Evolutionary conservation across 2,113 vertebrate genomes (phyloP), one percentile per base, ranked within the genome.

Genomic region (Argyrosomus japonicus): DNA sequence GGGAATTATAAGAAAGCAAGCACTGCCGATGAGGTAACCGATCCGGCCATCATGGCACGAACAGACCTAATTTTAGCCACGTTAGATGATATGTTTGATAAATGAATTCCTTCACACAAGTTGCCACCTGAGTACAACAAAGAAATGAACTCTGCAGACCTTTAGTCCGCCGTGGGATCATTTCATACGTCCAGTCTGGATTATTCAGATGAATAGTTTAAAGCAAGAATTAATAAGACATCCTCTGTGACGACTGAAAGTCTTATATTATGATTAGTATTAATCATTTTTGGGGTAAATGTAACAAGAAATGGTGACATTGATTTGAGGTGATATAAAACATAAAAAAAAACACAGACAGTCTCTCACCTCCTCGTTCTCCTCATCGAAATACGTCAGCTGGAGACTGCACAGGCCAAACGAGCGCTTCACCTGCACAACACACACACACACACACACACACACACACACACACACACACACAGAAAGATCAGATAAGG

Each of bases 341-440:
- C 11, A 27, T 21, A 4, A 51, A 36, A 58, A 27, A 6, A 27
- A 15, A 3, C 29, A 71, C 11, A 50, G 25, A 53, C 11, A 48
- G 53, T 13, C n/a, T n/a, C 92, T 92, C 77, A 95, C 95, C 94
- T 95, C 95, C 68, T 95, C 95, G 0, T 94, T 95, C 45, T 95
- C 95, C 79, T 95, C 95, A 6, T 95, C 95, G 8, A 93, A 94
- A 69, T 95, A 95, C 2, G 94, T 95, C 68, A 95, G 85, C 75
- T 95, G 95, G 6, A 95, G 92, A 72, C 88, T 94, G 85, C 93
- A 93, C 56, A 95, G 85, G 56, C 95, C 92, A 29, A 94, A 95
- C 0, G 95, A 94, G 19, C 94, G 93, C 65, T 95, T 95, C 54
- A 95, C 94, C 95, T 95, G 81, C 14, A 61, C 2, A 68, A 40